Base-by-base conservation (phyloP, 2,797 vertebrate genomes). In the Falco rusticolus region DNA sequence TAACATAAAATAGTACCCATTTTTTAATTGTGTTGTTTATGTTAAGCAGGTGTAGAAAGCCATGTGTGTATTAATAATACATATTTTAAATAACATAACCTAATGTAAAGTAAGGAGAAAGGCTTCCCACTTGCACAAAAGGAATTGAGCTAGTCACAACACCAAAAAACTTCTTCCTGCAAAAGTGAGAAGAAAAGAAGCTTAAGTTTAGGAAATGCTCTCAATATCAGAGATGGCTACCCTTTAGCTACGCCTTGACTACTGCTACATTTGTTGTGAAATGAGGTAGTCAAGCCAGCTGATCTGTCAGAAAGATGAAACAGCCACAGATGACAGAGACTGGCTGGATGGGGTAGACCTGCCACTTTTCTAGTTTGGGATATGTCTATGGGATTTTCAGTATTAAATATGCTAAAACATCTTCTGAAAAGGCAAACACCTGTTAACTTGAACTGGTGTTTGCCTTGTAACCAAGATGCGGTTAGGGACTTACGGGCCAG, bases 281-380 rank as follows among this genome's bases (percentile, higher is more conserved):
- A 81, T 14, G 57, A 78, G 59, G 28, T 28, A 84, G 31, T 65
- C 28, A 71, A 84, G 74, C 29, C 81, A 94, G 59, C 18, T 57
- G 57, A 81, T 64, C 71, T 90, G 81, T 90, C 77, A 90, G 61
- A 89, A 92, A 66, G 69, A 64, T 71, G 53, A 78, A 89, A 53
- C 25, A 90, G 29, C 56, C 41, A 33, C 53, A 90, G 51, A 83
- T 77, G 79, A 83, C 18, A 72, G 60, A 88, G 51, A 54, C 59
- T 84, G 77, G 26, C 50, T 94, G 74, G 25, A 29, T 72, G 47
- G 29, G 37, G 29, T 71, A 12, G 26, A 84, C 82, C 63, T 89
- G 50, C 41, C 57, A 75, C 72, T 93, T 68, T 41, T 76, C n/a
- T 65, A 33, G 14, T 54, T 18, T 59, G 68, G 56, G 50, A 66